A percentile compares a stretch with the other conserved stretches of the same genome.
Evolutionary conservation across 2,113 vertebrate genomes (phyloP).

Genomic region (Colistium nudipinnis): DNA sequence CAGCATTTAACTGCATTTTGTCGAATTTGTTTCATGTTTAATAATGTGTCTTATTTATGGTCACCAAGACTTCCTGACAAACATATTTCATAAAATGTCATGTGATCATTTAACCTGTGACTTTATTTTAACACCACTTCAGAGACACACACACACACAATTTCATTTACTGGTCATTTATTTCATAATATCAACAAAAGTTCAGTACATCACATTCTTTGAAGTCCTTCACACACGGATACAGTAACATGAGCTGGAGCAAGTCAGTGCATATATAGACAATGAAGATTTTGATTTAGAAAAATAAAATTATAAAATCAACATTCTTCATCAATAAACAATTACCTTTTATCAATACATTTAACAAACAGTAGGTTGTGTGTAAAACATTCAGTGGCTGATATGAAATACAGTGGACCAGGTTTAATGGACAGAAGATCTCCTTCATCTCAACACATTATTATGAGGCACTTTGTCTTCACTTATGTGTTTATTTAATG

Average conservation of each 20-base stretch:
- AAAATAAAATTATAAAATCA: slow-evolving; percentile 10
- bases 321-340: slow-evolving; percentile 16
- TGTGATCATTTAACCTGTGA: not conserved
- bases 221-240: slow-evolving; percentile 21
- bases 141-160: slow-evolving; percentile 16
- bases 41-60: not conserved
- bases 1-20: not conserved
- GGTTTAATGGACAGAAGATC: not conserved
- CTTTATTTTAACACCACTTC: not conserved
- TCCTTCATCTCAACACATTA: not conserved
- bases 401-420: not conserved
- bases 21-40: not conserved
- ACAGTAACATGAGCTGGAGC: slow-evolving; percentile 2
- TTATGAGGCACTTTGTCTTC: not conserved
- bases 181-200: slow-evolving; percentile 21
- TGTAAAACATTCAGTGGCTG: slow-evolving; percentile 20
- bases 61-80: not conserved
- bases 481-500: not conserved
- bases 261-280: slow-evolving; percentile 25
- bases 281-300: not conserved
- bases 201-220: slow-evolving; percentile 20
- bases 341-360: slow-evolving; percentile 19
- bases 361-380: slow-evolving; percentile 2
- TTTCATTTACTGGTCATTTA: slow-evolving; percentile 24
- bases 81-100: no score